These are phyloP conservation scores for Penaeus japonicus DNA, from an alignment of 1,140 invertebrate species.

Conservation along the genomic window DNA sequence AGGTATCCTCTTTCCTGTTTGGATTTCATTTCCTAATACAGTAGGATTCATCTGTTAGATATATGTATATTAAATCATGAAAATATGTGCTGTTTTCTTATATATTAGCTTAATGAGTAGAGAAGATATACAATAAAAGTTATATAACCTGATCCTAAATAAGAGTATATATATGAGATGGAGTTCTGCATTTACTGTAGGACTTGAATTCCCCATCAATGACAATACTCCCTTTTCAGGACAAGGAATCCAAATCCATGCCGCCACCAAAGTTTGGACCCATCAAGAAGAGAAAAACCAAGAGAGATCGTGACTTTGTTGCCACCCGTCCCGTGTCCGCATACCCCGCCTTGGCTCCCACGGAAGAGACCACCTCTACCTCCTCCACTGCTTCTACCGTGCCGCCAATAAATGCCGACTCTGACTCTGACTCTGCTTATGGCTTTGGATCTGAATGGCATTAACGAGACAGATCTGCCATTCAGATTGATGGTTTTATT, in stretches of 20 bases:
- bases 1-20: no score
- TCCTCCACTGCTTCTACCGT: constrained; percentile 65
- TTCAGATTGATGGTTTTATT: no score
- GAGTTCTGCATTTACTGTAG: no score
- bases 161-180: background rate
- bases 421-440: constrained; percentile 79
- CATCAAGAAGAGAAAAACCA: constrained; percentile 72
- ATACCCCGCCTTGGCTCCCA: constrained; percentile 66
- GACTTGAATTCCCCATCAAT: no score
- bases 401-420: constrained; percentile 62
- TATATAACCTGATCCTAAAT: background rate
- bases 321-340: constrained; percentile 39
- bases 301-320: constrained; percentile 60
- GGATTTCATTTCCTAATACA: no score
- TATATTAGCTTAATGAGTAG: no score
- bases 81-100: no score
- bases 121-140: no score
- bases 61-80: no score
- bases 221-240: no score
- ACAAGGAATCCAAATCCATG: constrained; percentile 69
- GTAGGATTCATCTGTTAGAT: no score
- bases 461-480: background rate
- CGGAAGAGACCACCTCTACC: constrained; percentile 44
- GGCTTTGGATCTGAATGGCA: constrained; percentile 79
- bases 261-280: constrained; percentile 75